Base-by-base conservation (phyloP, 2,797 vertebrate species). In the Macropodus opercularis region DNA sequence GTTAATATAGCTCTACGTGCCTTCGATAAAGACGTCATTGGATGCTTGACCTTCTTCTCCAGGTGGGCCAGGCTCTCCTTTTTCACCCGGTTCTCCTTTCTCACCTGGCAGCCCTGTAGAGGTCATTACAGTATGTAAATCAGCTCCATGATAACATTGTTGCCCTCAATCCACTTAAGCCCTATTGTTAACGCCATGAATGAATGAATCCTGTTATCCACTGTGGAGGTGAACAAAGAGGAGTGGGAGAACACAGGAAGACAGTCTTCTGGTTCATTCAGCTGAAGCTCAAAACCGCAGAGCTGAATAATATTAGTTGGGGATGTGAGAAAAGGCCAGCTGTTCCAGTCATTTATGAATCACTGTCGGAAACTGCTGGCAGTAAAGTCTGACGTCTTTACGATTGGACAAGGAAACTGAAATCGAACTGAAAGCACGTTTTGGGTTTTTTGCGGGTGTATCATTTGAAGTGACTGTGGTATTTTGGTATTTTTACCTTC, bases 11-110 rank as follows among this genome's bases (percentile, higher is more conserved):
- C 14, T 62, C 8, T 48, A 17, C 91, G 65, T 81, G 92, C 97
- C 96, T 88, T 96, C 85, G 12, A 90, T 42, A 15, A 94, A 84
- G 59, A 97, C 81, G 0, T 96, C 93, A 3, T 95, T 96, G 70
- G 85, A 94, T 13, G 92, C 85, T 14, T 96, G 91, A 2, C 90
- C 92, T 29, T 91, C 91, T 65, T 95, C 94, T 57, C 94, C 95
- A 14, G 92, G 91, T n/a, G 92, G 88, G 0, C 97, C 96, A 39
- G 91, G 86, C 51, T 88, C 87, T 39, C 92, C 92, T 59, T 54
- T 78, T 21, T 86, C 85, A 5, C 92, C 92, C 0, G 73, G 70
- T n/a, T 91, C 89, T 65, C 91, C 89, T 61, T 69, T 91, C 43
- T 92, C 91, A 36, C 91, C 92, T 24, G 76, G 31, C 12, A 66